Evolutionary conservation across 64 coral and sea anemone genomes (phyloP), one percentile per base, ranked within the genome.

Genomic region (Actinia tenebrosa): DNA sequence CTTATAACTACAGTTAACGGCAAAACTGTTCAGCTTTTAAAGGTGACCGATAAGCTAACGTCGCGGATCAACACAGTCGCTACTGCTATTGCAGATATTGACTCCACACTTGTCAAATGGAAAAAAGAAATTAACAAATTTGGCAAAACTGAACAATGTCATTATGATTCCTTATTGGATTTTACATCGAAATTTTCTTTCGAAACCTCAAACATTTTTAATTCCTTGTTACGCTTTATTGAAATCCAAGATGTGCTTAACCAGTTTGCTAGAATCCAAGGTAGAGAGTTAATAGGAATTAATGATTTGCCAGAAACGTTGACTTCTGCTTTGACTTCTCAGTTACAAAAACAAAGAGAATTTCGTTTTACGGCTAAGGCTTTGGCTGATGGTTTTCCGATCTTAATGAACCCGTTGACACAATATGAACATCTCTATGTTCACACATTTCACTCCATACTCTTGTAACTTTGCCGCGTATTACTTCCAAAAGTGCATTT

Each of bases 371-470:
- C 87, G 18, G 53, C 79, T 25, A 79, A 88, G 23, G 87, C 87
- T 53, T 52, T 89, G 16, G 52, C 22, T 1, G 88, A 89, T 3
- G 80, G 88, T 3, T 89, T 66, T 54, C 88, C 88, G 0, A n/a
- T 89, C 5, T 66, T 89, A 14, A 83, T 89, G 22, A 71, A 89
- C 10, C 88, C 88, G 26, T n/a, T 89, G 27, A 64, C 82, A 10
- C 58, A 89, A 14, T 89, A 80, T 72, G 88, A 89, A 53, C 80
- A 89, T 17, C n/a, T n/a, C n/a, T n/a, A n/a, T n/a, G n/a, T n/a
- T n/a, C n/a, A 52, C 43, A 80, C 15, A 80, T 80, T 45, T 44
- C 42, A 10, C 27, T 80, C 3, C 78, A 80, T 45, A 80, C 78
- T 6, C 30, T 5, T 80, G 15, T 80, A 80, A 92, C 91, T 7